Base-by-base conservation (phyloP, 37 sponge, comb jelly and placozoan species). In the Cliona cf. orientalis region DNA sequence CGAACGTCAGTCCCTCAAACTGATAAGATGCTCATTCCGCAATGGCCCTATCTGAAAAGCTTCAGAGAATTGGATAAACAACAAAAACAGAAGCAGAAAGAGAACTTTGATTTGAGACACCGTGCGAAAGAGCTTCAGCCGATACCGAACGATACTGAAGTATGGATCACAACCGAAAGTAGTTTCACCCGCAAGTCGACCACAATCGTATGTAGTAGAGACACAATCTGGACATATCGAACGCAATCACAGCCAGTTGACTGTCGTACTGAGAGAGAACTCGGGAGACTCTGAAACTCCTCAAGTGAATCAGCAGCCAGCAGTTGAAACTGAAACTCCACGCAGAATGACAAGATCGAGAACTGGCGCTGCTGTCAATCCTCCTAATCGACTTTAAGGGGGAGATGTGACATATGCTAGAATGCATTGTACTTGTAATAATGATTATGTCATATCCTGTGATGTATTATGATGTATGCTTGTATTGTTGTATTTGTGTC, bases 1-100 rank as follows among this genome's bases (percentile, higher is more conserved):
- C 46, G 74, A 17, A 77, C 89, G 37, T 29, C 59, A 29, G 43
- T 89, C 17, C 89, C 84, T 1, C 89, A 89, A 46, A 57, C 58
- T 17, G 35, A 37, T 0, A 28, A 77, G n/a, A 44, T 46, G 29
- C 49, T 89, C 3, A 39, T 83, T 5, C 89, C 84, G 0, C 9
- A 82, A 42, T 89, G 89, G 89, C 32, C 37, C 0, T 89, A 81
- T 39, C 66, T 89, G 57, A 0, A 25, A 17, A 46, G 7, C 9
- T 82, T 89, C 72, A 0, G 74, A 14, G 32, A 72, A 45, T 31
- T 23, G 28, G 45, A 78, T 34, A 28, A 32, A 19, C 0, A 0
- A 11, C 61, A 42, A 56, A 81, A 82, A 56, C 29, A 33, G 41
- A 76, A 43, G 53, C 84, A 89, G 67, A 71, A 78, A 33, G 22